Percentiles rank a stretch among this genome's conserved stretches.
phyloP scores from a whole-genome alignment of 1,140 invertebrate species.

The Melanaphis sacchari region DNA sequence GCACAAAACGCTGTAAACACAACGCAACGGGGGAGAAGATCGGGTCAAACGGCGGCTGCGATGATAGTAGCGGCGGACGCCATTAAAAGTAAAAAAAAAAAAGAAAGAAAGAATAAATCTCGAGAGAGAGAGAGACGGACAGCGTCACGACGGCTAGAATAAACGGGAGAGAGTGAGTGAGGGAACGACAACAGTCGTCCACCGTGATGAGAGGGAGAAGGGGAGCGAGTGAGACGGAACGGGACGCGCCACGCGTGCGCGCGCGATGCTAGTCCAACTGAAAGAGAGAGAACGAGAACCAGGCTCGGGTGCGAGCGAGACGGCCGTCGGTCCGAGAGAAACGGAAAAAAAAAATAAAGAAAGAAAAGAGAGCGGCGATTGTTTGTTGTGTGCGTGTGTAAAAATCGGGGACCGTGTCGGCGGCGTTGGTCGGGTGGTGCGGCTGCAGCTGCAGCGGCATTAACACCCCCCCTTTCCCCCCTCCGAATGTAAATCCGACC shows the following conservation, averaged over 20 bases:
- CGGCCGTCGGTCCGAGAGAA: background rate
- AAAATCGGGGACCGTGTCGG: slow-evolving; percentile 50
- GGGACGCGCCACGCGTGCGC: slow-evolving; percentile 11
- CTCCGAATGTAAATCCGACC: background rate
- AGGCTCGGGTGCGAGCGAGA: background rate
- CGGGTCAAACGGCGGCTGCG: slow-evolving; percentile 14
- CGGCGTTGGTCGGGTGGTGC: slow-evolving; percentile 2
- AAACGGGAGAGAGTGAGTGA: background rate
- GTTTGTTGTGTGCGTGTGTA: slow-evolving; percentile 53
- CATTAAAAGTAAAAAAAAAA: slow-evolving; percentile 39
- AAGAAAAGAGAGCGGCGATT: slow-evolving; percentile 34
- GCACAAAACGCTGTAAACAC: background rate
- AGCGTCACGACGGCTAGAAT: no score
- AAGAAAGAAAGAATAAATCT: background rate
- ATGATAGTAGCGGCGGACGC: slow-evolving; percentile 40
- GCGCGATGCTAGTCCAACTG: background rate
- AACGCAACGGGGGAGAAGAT: background rate
- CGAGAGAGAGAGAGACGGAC: background rate
- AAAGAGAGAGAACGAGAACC: background rate
- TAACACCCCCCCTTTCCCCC: background rate
- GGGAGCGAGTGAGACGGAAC: slow-evolving; percentile 7
- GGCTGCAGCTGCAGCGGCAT: background rate
- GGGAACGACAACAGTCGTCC: background rate
- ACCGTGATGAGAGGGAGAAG: background rate
- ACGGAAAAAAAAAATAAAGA: background rate